Conservation (phyloP, 2,888 invertebrate genomes). For the Lasiommata megera region DNA sequence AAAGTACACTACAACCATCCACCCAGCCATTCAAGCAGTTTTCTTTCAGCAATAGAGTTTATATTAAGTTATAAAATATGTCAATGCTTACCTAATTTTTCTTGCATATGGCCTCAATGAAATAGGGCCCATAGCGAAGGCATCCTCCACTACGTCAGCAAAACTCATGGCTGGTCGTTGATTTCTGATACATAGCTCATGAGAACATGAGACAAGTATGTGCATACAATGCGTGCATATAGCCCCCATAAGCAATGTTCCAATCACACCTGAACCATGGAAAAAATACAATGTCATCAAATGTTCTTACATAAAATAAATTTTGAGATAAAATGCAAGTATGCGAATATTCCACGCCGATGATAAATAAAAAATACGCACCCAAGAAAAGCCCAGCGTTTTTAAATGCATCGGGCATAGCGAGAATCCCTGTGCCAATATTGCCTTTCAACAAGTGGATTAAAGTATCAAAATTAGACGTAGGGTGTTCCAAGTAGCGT, state of each 20-base stretch:
- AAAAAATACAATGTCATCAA: neutral
- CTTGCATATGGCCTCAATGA: constrained; percentile 82
- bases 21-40: neutral
- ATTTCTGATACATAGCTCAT: constrained; percentile 86
- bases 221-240: constrained; percentile 97
- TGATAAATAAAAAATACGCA: constrained; percentile 38
- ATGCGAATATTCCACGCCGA: neutral
- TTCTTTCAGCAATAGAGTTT: neutral
- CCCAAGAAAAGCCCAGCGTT: constrained; percentile 95
- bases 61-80: neutral
- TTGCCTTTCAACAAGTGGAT: constrained; percentile 88
- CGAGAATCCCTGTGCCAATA: constrained; percentile 96
- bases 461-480: constrained; percentile 89
- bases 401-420: constrained; percentile 97
- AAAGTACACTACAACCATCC: neutral
- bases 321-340: neutral
- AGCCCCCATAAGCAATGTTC: constrained; percentile 91
- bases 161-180: constrained; percentile 88
- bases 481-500: constrained; percentile 88
- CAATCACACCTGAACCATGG: constrained; percentile 83
- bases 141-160: constrained; percentile 88
- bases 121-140: constrained; percentile 88
- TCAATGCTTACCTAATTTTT: constrained; percentile 82
- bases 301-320: neutral
- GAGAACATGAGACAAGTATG: constrained; percentile 87